Conservation (phyloP, 2,888 invertebrate species). For the Chironomus riparius region DNA sequence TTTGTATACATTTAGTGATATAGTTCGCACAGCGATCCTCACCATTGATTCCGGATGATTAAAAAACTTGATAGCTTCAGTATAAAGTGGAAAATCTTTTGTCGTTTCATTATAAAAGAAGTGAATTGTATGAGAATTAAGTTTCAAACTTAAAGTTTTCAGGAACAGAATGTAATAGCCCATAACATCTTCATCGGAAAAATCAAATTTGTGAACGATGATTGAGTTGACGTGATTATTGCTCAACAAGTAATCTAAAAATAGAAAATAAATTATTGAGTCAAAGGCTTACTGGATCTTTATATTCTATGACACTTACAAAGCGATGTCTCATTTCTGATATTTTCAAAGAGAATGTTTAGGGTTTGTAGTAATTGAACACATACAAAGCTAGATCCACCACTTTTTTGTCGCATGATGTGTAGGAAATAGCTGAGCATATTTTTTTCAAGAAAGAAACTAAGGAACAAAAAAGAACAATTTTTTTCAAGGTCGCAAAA, state of each 20-base stretch:
- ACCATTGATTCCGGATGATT: slow-evolving; percentile 99
- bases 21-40: slow-evolving; percentile 92
- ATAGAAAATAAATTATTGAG: slow-evolving; percentile 30
- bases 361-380: slow-evolving; percentile 96
- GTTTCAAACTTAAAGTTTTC: slow-evolving; percentile 93
- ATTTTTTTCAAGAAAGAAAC: slow-evolving; percentile 98
- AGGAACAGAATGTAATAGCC: slow-evolving; percentile 99
- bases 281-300: neutral
- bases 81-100: slow-evolving; percentile 97
- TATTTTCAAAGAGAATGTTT: slow-evolving; percentile 98
- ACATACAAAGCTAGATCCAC: slow-evolving; percentile 87
- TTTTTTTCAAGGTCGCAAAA: slow-evolving; percentile 8
- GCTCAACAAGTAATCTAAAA: slow-evolving; percentile 93
- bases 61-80: slow-evolving; percentile 98
- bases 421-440: slow-evolving; percentile 96
- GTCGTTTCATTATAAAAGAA: slow-evolving; percentile 99
- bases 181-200: slow-evolving; percentile 99
- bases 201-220: slow-evolving; percentile 98
- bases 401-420: slow-evolving; percentile 96
- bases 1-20: slow-evolving; percentile 93
- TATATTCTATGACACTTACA: slow-evolving; percentile 75
- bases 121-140: slow-evolving; percentile 97
- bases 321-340: slow-evolving; percentile 94
- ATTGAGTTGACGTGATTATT: slow-evolving; percentile 99
- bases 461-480: slow-evolving; percentile 43